Base-by-base conservation (phyloP, 2,888 invertebrate genomes). In the Enoplolaimus lenunculus region DNA sequence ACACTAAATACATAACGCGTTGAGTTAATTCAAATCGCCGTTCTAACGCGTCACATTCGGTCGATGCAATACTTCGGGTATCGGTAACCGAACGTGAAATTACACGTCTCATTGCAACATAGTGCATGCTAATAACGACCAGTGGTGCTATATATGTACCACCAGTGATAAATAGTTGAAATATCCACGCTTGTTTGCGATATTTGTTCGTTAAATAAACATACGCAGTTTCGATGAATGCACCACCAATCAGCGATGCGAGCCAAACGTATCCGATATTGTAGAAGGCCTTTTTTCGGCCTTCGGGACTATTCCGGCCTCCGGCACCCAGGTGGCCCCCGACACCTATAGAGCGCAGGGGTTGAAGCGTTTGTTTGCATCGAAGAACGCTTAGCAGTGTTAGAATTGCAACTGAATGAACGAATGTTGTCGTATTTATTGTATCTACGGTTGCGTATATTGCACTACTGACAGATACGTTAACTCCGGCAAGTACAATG, bases 351-450 rank as follows among this genome's bases (percentile, higher is more conserved):
- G n/a, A n/a, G 21, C 45, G 45, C 7, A 45, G 7, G 7, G 45
- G 45, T 16, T n/a, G 29, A 29, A 7, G 29, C 7, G 62, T 31
- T 13, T 29, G 62, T 62, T 62, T n/a, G 28, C 62, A 62, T 13
- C 62, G 62, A 7, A 29, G 7, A 7, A 62, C 31, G 62, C 62
- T 62, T 3, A 62, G 62, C 13, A 62, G 31, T 7, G 16, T 16
- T 29, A 62, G n/a, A 16, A 62, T 62, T 26, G 31, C 28, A 16
- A 62, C 62, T 29, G 62, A 62, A 62, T 62, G 62, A 29, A 62
- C 62, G 31, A 62, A 62, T 13, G 62, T 13, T 62, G n/a, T 62
- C 16, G 62, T 29, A 62, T 62, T 62, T 7, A 62, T 7, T 62
- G 31, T 13, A 29, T 62, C 62, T 3, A 62, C 13, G 29, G 7